Evolutionary conservation across 2,888 invertebrate genomes (phyloP), one percentile per base, ranked within the genome.

Genomic region (Colostygia pectinataria): DNA sequence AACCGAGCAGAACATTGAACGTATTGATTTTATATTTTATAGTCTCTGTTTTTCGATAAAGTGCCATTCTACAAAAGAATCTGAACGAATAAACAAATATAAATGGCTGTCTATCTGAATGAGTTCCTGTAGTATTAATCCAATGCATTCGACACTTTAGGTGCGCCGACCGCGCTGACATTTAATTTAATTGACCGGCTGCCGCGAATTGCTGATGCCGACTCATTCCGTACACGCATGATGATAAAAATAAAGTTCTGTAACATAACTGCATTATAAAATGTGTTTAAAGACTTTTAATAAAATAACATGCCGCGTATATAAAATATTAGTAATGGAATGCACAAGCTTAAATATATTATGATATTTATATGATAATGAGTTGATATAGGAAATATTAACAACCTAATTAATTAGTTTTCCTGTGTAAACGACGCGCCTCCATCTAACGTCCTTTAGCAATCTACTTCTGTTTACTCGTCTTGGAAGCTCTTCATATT

Each of bases 171-270:
- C 74, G 71, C 68, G 74, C 68, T 81, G 83, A 79, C 83, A 81
- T 86, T 87, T 81, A 81, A 87, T 84, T 80, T 79, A 84, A 82
- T 76, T 77, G 78, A 80, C 68, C 74, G 68, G 71, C 70, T 67
- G 67, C 66, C 53, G 63, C 74, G 66, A 77, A 72, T 71, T 71
- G 73, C 68, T 77, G 77, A 77, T 65, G 73, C 69, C 76, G 77
- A 77, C 65, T 74, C 66, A 67, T 60, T 65, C 50, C 23, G 38
- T 36, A 31, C 33, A 44, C 40, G 31, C 36, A 45, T 42, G 28
- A 44, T 28, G 33, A 39, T 32, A 41, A 49, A 51, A 45, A 41
- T 51, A 32, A 44, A 39, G 13, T 23, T 23, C 2, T 12, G 9
- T 50, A 38, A 12, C 23, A 27, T 33, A 34, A 31, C 36, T 31